Base-by-base conservation (phyloP, 2,113 vertebrate species). In the Prinia subflava region DNA sequence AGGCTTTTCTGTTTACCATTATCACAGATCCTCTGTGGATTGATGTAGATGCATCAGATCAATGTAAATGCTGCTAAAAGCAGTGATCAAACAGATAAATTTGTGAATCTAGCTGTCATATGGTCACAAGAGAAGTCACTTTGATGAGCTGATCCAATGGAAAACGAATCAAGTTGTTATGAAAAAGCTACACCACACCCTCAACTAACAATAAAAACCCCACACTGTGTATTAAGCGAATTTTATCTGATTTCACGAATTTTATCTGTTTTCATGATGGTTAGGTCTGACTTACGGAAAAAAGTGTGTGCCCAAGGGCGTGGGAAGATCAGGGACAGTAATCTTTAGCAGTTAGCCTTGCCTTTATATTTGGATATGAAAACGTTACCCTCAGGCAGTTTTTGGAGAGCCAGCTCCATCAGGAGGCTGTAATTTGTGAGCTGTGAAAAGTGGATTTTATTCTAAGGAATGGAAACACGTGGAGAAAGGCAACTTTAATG, bases 21-120 rank as follows among this genome's bases (percentile, higher is more conserved):
- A 59, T 39, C 23, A 11, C 33, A 80, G 67, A 15, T 91, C 14
- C 13, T 35, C 10, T 0, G 0, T n/a, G 16, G 28, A 46, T 37
- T 3, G 3, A 23, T 85, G 28, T 59, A 68, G 92, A 71, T 35
- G 31, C 33, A 85, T 47, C 10, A 67, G 31, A 60, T 44, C 18
- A 44, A 22, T 44, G 33, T 69, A 62, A 33, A 27, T 53, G 33
- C 52, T 91, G 35, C 22, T 35, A 33, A 49, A 57, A 76, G 25
- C 9, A 9, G 23, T 12, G 39, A 39, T 62, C 23, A 63, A 27
- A 67, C 37, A 39, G 33, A 19, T 89, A 31, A 85, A 57, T 41
- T 71, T 91, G 49, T 59, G 23, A 20, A 50, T 83, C 17, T 75
- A 22, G 20, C 13, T 89, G 28, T 71, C 12, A 7, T 30, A 28